Evolutionary conservation across 2,113 vertebrate species (phyloP).

Genomic region (Lepus timidus): DNA sequence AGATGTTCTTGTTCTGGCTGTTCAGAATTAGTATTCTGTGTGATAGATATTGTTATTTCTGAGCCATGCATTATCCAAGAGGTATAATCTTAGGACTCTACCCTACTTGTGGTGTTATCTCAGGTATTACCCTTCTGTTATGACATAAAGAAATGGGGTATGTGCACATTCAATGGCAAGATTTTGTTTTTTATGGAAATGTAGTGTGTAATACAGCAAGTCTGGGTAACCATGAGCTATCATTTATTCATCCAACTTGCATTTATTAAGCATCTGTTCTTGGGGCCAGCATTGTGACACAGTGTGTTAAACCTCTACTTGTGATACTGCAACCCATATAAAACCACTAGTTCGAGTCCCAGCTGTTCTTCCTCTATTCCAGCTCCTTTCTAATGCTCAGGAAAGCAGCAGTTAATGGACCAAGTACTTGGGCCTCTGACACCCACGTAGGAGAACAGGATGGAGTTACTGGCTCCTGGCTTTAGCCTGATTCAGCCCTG

Average conservation of each 20-base stretch:
- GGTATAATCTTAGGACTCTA: background rate
- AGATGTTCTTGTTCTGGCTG: background rate
- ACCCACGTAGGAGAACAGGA: no score
- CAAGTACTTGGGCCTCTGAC: no score
- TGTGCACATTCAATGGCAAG: background rate
- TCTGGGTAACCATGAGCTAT: background rate
- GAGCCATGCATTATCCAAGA: background rate
- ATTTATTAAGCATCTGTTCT: background rate
- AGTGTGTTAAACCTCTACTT: no score
- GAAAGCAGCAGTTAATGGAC: no score
- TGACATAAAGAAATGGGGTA: background rate
- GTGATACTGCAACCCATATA: no score
- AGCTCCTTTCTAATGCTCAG: no score
- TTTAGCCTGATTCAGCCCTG: no score
- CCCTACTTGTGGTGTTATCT: background rate
- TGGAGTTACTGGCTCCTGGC: no score
- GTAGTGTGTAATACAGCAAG: background rate
- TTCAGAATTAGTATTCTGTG: background rate
- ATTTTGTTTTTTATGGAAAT: background rate
- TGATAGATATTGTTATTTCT: background rate
- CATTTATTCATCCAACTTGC: background rate
- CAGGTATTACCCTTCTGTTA: background rate
- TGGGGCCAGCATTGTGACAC: no score
- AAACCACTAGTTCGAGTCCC: no score
- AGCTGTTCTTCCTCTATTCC: no score